Evolutionary conservation across 2,797 vertebrate genomes (phyloP).

Genomic region (Coccyzus lansbergi): DNA sequence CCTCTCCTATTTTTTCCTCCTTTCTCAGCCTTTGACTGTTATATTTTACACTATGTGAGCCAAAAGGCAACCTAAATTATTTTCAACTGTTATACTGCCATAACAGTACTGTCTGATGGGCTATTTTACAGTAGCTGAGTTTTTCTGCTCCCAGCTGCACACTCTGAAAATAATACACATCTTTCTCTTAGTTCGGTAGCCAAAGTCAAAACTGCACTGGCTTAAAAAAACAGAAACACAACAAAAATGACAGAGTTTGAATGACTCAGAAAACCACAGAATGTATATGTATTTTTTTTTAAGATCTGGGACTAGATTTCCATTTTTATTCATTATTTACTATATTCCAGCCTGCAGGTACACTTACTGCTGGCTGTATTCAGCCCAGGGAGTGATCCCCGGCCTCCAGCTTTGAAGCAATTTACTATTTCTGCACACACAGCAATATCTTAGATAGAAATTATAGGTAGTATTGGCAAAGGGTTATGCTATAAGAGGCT

Average conservation of each 20-base stretch:
- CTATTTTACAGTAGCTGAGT: neutral
- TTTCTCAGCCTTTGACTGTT: neutral
- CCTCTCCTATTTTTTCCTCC: neutral
- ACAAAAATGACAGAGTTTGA: neutral
- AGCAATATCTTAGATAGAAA: neutral
- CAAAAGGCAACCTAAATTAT: neutral
- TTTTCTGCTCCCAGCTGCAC: neutral
- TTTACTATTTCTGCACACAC: neutral
- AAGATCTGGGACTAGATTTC: neutral
- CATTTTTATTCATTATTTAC: neutral
- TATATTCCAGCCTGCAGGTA: neutral
- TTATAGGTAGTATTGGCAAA: neutral
- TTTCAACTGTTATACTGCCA: neutral
- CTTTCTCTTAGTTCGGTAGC: neutral
- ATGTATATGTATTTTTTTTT: neutral
- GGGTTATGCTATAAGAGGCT: neutral
- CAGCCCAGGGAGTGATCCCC: neutral
- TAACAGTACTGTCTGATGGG: accelerated
- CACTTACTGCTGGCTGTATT: neutral
- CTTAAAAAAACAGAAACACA: neutral
- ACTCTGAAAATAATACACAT: neutral
- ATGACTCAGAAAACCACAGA: neutral
- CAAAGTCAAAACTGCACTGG: neutral
- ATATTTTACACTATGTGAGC: neutral
- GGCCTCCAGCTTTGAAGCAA: neutral